A percentile compares a stretch with the other conserved stretches of the same genome.
These are phyloP conservation scores for Drosophila ustulata DNA, from an alignment of 2,888 invertebrate species.

Conservation along the genomic window DNA sequence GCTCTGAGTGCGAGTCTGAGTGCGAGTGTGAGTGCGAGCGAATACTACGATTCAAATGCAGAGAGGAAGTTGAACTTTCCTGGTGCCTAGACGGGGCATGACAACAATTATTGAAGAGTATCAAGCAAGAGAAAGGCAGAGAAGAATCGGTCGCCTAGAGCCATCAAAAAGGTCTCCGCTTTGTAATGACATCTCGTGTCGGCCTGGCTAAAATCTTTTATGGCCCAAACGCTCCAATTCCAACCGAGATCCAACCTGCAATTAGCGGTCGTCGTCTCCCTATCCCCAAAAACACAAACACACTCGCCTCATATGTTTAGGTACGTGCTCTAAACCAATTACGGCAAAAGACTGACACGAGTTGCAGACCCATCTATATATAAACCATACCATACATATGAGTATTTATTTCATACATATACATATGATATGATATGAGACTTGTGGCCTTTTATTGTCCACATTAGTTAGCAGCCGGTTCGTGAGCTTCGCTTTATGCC, in stretches of 20 bases:
- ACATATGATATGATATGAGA: slow-evolving; percentile 17
- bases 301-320: slow-evolving; percentile 14
- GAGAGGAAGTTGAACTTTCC: slow-evolving; percentile 47
- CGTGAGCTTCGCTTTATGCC: slow-evolving; percentile 53
- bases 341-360: slow-evolving; percentile 63
- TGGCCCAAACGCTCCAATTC: slow-evolving; percentile 53
- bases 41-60: slow-evolving; percentile 3
- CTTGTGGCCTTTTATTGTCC: slow-evolving; percentile 55
- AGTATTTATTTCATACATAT: neutral
- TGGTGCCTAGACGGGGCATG: slow-evolving; percentile 7
- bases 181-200: slow-evolving; percentile 65
- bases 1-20: slow-evolving; percentile 15
- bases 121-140: too few relatives aligned
- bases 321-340: slow-evolving; percentile 73
- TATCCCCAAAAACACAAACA: slow-evolving; percentile 13
- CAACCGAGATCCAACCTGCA: slow-evolving; percentile 48
- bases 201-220: slow-evolving; percentile 53
- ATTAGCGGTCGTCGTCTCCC: slow-evolving; percentile 51
- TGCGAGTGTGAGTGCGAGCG: slow-evolving; percentile 11
- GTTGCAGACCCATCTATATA: slow-evolving; percentile 31
- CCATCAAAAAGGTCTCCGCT: slow-evolving; percentile 23
- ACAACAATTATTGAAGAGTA: slow-evolving; percentile 37
- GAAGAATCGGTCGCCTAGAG: too few relatives aligned
- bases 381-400: slow-evolving; percentile 3
- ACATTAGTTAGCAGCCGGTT: slow-evolving; percentile 55